Conservation (phyloP, 2,113 vertebrate genomes). For the Hassar affinis region DNA sequence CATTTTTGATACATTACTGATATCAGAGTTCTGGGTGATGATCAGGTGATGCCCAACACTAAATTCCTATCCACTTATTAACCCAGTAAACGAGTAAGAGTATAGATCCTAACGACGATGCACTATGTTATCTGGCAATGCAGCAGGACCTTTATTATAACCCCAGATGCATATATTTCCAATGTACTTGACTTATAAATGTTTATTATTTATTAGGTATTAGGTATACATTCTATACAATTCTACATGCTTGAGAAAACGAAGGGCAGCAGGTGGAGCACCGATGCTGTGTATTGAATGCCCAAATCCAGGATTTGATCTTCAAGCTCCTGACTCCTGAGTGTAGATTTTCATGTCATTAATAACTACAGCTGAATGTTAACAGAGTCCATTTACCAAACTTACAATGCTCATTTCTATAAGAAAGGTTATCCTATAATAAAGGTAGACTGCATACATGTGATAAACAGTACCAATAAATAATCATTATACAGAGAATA, state of each 20-base stretch:
- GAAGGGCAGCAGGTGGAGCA: background rate
- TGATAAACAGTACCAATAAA: background rate
- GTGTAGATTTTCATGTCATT: background rate
- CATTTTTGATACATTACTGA: background rate
- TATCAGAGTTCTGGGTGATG: background rate
- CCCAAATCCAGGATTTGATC: background rate
- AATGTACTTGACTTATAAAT: background rate
- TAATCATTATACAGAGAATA: background rate
- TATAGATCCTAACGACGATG: background rate
- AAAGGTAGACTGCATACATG: too few relatives aligned
- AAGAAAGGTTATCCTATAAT: too few relatives aligned
- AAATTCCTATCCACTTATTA: background rate
- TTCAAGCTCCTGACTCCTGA: background rate
- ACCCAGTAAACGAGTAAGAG: background rate
- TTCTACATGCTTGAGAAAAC: background rate
- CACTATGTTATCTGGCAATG: background rate
- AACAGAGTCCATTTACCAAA: too few relatives aligned
- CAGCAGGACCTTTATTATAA: background rate
- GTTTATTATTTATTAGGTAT: constrained; percentile 4
- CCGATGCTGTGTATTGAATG: background rate
- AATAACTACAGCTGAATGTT: too few relatives aligned
- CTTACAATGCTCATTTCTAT: too few relatives aligned
- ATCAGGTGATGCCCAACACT: background rate
- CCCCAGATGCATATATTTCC: background rate
- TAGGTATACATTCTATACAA: background rate